These are phyloP conservation scores for Hippocampus barbouri DNA, from an alignment of 2,113 vertebrate genomes.

Conservation along the genomic window DNA sequence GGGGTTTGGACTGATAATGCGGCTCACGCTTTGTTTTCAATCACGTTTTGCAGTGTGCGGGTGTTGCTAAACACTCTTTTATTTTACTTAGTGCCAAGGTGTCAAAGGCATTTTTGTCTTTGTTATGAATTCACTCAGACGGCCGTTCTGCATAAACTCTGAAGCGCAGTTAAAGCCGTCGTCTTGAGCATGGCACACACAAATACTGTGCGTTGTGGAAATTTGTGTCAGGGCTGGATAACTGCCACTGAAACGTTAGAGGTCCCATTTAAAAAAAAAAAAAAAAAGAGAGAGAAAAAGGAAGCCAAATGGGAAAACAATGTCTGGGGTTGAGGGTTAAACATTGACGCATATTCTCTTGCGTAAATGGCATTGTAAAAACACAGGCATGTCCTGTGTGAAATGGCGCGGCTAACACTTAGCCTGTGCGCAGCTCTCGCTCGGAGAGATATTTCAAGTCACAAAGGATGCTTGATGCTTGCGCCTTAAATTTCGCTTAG, in stretches of 20 bases:
- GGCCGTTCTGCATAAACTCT: no score
- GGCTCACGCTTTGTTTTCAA: not conserved
- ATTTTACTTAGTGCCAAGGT: not conserved
- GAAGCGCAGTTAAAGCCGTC: not conserved
- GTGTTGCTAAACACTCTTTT: not conserved
- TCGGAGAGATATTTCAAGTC: not conserved
- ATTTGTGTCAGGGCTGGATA: not conserved
- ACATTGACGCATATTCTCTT: slow-evolving; percentile 2
- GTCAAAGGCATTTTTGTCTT: not conserved
- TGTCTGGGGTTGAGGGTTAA: not conserved
- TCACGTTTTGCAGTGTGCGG: not conserved
- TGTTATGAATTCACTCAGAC: not conserved
- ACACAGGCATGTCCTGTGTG: not conserved
- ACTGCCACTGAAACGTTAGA: not conserved
- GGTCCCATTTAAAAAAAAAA: not conserved
- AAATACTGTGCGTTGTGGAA: not conserved
- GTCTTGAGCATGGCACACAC: not conserved
- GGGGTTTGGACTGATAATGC: not conserved
- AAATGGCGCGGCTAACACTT: slow-evolving; percentile 8
- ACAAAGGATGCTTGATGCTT: not conserved
- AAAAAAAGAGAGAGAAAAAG: not conserved
- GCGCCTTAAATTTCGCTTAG: not conserved
- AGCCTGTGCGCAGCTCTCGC: not conserved
- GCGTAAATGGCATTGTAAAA: slow-evolving; percentile 1
- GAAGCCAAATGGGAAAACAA: not conserved